phyloP scores from a whole-genome alignment of 53 echinoderm and acorn worm genomes.

The Actinopyga echinites region DNA sequence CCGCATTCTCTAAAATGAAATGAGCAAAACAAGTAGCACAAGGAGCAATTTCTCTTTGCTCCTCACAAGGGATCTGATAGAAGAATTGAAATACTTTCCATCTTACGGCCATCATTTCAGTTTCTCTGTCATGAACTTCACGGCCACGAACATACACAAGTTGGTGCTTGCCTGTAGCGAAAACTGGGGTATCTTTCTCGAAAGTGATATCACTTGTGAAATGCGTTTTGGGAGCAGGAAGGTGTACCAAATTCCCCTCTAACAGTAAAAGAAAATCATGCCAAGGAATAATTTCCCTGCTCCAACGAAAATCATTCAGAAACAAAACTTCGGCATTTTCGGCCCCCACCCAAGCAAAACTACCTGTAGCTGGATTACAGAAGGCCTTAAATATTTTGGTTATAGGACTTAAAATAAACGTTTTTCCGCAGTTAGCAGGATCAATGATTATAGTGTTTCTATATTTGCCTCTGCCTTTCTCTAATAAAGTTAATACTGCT shows the following conservation, averaged over 20 bases:
- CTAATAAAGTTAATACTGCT: conserved; percentile 20
- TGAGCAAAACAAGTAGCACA: background rate
- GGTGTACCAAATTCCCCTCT: conserved; percentile 38
- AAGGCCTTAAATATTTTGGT: conserved; percentile 22
- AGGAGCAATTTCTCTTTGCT: background rate
- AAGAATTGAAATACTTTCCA: conserved; percentile 18
- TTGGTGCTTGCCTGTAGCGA: conserved; percentile 42
- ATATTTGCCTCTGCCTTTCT: conserved; percentile 45
- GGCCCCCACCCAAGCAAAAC: conserved; percentile 13
- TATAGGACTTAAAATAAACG: conserved; percentile 29
- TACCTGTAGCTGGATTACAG: background rate
- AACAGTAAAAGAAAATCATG: conserved; percentile 19
- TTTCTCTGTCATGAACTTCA: conserved; percentile 47
- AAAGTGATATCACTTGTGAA: conserved; percentile 31
- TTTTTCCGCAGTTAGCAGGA: conserved; percentile 53
- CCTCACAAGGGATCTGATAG: background rate
- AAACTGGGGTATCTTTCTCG: conserved; percentile 42
- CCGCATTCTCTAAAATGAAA: background rate
- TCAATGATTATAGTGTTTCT: conserved; percentile 37
- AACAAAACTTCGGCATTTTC: conserved; percentile 27
- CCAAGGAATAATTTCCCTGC: conserved; percentile 3
- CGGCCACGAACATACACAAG: conserved; percentile 32
- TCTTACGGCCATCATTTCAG: conserved; percentile 51
- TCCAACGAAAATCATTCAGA: conserved; percentile 48
- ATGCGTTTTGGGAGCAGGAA: conserved; percentile 48